These are phyloP conservation scores for Cisticola juncidis DNA, from an alignment of 2,113 vertebrate genomes.

Conservation along the genomic window DNA sequence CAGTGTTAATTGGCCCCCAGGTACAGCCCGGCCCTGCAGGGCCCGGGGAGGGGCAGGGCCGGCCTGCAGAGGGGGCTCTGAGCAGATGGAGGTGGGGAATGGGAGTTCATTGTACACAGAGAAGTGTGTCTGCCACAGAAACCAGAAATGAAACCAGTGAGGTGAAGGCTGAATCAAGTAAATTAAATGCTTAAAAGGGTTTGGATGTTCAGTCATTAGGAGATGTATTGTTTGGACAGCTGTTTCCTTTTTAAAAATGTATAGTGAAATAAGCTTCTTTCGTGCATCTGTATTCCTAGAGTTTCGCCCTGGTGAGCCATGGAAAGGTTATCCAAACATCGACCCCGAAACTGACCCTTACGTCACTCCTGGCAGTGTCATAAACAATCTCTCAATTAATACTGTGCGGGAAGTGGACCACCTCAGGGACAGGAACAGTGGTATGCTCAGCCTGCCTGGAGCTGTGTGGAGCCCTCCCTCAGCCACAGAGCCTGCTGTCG, in stretches of 20 bases:
- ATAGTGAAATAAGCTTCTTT: not conserved
- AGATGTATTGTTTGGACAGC: not conserved
- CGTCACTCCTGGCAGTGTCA: conserved; percentile 99
- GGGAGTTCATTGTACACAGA: accelerated
- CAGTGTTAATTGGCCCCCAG: conserved; percentile 95
- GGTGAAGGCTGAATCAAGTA: not conserved
- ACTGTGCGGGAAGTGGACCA: conserved; percentile 99
- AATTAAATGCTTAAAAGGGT: not conserved
- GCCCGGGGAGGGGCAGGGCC: too few relatives aligned
- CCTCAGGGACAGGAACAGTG: conserved; percentile 99
- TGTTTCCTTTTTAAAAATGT: not conserved
- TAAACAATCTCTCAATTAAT: conserved; percentile 98
- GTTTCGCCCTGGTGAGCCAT: conserved; percentile 98
- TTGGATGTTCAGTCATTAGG: not conserved
- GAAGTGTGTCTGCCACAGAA: not conserved
- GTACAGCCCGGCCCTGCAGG: conserved; percentile 50
- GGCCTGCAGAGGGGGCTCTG: too few relatives aligned
- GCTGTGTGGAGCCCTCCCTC: not conserved
- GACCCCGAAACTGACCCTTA: conserved; percentile 99
- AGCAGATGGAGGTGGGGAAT: not conserved
- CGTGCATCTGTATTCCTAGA: conserved; percentile 73
- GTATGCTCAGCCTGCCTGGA: conserved; percentile 65
- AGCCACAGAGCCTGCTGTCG: not conserved
- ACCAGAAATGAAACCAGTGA: not conserved
- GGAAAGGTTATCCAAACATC: conserved; percentile 99